Percentiles rank a stretch among this genome's conserved stretches.
These are phyloP conservation scores for Samia ricini DNA, from an alignment of 1,140 invertebrate genomes.

Conservation along the genomic window DNA sequence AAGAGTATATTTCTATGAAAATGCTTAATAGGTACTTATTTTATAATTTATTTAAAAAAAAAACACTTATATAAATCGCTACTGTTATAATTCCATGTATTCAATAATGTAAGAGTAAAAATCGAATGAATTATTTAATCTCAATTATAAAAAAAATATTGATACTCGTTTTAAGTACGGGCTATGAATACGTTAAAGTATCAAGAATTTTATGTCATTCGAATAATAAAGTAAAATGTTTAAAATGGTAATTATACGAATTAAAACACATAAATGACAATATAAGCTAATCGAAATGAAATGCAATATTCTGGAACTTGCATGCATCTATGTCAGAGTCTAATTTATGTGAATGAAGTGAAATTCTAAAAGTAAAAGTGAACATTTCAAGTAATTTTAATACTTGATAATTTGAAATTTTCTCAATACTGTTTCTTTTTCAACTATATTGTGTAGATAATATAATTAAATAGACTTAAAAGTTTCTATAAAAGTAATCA, in stretches of 20 bases:
- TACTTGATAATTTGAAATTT: too few species aligned
- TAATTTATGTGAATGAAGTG: too few species aligned
- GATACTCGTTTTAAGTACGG: neutral
- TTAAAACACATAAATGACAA: neutral
- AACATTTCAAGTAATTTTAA: neutral
- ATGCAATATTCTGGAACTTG: neutral
- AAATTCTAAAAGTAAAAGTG: neutral
- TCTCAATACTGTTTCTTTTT: too few species aligned
- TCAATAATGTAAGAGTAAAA: too few species aligned
- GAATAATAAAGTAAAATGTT: neutral
- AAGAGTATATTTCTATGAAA: too few species aligned
- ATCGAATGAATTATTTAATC: too few species aligned
- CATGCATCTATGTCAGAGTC: neutral
- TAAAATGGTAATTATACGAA: neutral
- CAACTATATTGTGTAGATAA: neutral
- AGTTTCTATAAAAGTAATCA: too few species aligned
- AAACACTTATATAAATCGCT: too few species aligned
- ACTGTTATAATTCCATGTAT: too few species aligned
- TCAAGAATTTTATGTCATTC: neutral
- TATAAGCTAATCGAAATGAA: neutral
- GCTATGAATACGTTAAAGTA: neutral
- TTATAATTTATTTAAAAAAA: too few species aligned
- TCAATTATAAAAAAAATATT: neutral
- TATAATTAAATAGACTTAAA: too few species aligned
- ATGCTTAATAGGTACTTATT: too few species aligned